Conservation (phyloP, 2,888 invertebrate species). For the Trissonchulus latispiculum region DNA sequence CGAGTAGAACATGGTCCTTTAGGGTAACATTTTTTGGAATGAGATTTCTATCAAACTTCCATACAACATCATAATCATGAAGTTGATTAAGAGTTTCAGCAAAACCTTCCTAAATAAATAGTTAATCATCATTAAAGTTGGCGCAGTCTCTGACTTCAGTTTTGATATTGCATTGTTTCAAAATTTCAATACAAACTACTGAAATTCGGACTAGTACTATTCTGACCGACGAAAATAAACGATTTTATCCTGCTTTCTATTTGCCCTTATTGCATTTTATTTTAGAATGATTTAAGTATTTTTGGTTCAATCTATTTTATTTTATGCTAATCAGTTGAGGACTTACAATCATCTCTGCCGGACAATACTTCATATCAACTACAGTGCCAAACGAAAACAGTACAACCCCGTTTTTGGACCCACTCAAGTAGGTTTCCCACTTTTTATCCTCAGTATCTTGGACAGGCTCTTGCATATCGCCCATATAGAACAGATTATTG, state of each 20-base stretch:
- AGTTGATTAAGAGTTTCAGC: neutral
- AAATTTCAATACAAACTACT: no score
- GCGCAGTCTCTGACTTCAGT: no score
- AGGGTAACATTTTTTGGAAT: neutral
- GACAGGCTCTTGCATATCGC: no score
- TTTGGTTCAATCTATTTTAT: no score
- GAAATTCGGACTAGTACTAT: no score
- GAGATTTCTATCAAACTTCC: neutral
- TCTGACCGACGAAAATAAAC: no score
- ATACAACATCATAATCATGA: neutral
- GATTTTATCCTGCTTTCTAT: no score
- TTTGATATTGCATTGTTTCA: no score
- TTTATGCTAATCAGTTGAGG: no score
- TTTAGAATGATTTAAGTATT: no score
- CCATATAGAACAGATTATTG: neutral
- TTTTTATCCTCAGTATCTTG: no score
- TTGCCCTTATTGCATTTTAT: no score
- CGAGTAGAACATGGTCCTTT: neutral
- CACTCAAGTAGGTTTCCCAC: neutral
- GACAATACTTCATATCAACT: neutral
- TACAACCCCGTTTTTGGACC: neutral
- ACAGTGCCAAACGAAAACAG: conserved; percentile 2
- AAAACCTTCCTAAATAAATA: neutral
- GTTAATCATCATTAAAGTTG: neutral
- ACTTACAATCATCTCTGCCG: neutral